Base-by-base conservation (phyloP, 1,140 invertebrate genomes). In the Drosophila sechellia region DNA sequence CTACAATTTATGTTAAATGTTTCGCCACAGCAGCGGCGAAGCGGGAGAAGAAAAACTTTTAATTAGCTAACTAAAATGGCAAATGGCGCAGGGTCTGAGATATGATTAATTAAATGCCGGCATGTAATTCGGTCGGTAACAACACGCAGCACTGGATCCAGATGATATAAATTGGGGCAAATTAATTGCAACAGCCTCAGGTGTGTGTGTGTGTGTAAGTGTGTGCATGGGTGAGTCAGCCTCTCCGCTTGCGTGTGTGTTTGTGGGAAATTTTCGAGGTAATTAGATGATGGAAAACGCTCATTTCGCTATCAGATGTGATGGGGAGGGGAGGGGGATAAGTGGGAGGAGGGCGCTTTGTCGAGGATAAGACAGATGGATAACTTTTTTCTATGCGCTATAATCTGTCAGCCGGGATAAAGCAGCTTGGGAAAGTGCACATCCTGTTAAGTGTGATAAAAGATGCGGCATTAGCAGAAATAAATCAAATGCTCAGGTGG, bases 101-200 rank as follows among this genome's bases (percentile, higher is more conserved):
- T 87, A 87, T 87, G 84, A 87, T 87, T 87, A 89, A 87, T 87
- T 79, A 83, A 89, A 83, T 79, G 76, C 70, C 86, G 79, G 70
- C 81, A 87, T 87, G 83, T 86, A 86, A 86, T 86, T 79, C 39
- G 8, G 39, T 22, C 5, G 49, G 46, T 17, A 48, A 50, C 35
- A 49, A 45, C 48, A 55, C 40, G 50, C 42, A 55, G 46, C 57
- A 27, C 12, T 15, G 53, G 68, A 60, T 49, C 58, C 57, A 77
- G 83, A 79, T 87, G 83, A 87, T 83, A 87, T 87, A 87, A 87
- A 87, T 87, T 87, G 79, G 84, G 55, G 76, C 79, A 89, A 87
- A 87, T 87, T 87, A 87, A 87, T 87, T 87, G 83, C 83, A 89
- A 69, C 84, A 87, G 83, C 66, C 83, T 83, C 83, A 87, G 83